Evolutionary conservation across 1,140 invertebrate genomes (phyloP).

Genomic region (Anadara kagoshimensis): DNA sequence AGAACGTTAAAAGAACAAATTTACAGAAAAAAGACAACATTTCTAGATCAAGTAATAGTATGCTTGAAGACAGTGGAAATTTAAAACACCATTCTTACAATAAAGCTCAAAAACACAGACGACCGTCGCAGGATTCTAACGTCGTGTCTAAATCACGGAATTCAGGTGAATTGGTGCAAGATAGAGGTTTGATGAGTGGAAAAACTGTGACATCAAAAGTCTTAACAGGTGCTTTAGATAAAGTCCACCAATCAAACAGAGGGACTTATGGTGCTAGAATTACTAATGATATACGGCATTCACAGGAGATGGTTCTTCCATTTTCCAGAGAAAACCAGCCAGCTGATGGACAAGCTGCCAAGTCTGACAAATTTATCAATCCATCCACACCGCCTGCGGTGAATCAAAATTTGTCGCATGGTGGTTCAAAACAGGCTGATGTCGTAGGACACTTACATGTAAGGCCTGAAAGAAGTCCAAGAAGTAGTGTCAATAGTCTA

Average conservation of each 20-base stretch:
- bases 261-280: too few species aligned
- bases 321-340: constrained; percentile 7
- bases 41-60: too few species aligned
- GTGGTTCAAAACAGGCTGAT: too few species aligned
- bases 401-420: too few species aligned
- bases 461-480: constrained; percentile 10
- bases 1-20: neutral
- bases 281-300: neutral
- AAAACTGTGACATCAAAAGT: neutral
- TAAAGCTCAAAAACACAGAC: too few species aligned
- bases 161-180: too few species aligned
- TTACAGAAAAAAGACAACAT: neutral
- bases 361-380: neutral
- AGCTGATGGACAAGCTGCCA: constrained; percentile 1
- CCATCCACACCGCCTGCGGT: neutral
- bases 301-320: neutral
- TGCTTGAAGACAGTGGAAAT: too few species aligned
- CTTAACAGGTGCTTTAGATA: neutral
- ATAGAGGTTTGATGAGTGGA: too few species aligned
- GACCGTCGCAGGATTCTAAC: too few species aligned
- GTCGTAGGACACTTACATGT: neutral
- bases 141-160: too few species aligned
- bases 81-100: too few species aligned
- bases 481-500: constrained; percentile 13
- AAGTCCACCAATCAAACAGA: too few species aligned